Evolutionary conservation across 1,140 invertebrate genomes (phyloP).

Genomic region (Sitobion miscanthi): DNA sequence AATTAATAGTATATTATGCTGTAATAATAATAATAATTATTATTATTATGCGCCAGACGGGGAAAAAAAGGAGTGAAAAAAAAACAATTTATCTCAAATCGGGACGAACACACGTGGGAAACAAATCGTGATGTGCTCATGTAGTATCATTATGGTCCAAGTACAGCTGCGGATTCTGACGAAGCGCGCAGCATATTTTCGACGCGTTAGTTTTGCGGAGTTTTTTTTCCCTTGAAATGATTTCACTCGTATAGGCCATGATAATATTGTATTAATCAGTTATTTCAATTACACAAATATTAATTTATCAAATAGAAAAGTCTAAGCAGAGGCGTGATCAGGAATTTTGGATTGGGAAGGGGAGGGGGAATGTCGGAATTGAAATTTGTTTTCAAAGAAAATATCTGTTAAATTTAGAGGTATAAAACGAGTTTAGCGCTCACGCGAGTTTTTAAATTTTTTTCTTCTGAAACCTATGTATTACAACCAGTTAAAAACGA

Average conservation of each 20-base stretch:
- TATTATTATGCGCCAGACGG: neutral
- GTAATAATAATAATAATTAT: neutral
- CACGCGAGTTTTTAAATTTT: too few species aligned
- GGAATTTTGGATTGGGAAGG: too few species aligned
- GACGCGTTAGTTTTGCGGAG: neutral
- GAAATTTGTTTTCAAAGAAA: too few species aligned
- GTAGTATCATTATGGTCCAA: neutral
- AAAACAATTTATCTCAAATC: neutral
- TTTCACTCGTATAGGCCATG: neutral
- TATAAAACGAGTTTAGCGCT: too few species aligned
- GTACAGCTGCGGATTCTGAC: neutral
- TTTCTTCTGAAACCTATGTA: too few species aligned
- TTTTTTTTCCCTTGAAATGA: neutral
- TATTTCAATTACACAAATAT: neutral
- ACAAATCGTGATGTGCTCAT: neutral
- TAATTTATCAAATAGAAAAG: neutral
- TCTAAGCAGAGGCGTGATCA: neutral
- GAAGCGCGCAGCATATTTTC: neutral
- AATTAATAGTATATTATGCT: neutral
- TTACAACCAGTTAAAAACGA: too few species aligned
- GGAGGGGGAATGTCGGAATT: too few species aligned
- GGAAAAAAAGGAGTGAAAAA: neutral
- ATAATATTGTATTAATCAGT: neutral
- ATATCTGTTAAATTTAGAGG: too few species aligned
- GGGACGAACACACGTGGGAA: neutral